These are phyloP conservation scores for Nesidiocoris tenuis DNA, from an alignment of 2,888 invertebrate genomes.

Conservation along the genomic window DNA sequence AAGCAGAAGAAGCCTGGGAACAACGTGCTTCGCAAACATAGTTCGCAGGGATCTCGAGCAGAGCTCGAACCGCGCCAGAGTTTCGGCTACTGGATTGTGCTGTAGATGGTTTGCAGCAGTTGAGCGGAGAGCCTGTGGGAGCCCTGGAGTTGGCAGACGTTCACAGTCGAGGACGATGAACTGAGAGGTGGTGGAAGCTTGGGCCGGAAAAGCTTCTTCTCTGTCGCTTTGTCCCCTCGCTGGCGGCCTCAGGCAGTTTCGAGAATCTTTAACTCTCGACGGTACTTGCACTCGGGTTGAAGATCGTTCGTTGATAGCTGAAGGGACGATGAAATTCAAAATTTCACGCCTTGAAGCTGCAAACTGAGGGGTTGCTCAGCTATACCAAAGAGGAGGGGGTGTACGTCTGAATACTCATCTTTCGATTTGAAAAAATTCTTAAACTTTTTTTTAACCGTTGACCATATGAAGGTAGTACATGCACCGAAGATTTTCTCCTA, in stretches of 20 bases:
- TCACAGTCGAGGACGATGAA: not conserved
- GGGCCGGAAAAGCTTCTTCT: not conserved
- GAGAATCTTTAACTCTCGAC: not conserved
- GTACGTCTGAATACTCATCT: too few relatives aligned
- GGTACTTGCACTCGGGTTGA: not conserved
- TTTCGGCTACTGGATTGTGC: not conserved
- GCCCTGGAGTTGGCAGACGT: not conserved
- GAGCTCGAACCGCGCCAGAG: not conserved
- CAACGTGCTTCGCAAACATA: conserved; percentile 39
- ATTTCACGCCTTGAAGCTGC: too few relatives aligned
- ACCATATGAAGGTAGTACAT: too few relatives aligned
- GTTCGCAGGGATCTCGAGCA: not conserved
- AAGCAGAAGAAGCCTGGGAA: conserved; percentile 31
- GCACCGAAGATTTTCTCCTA: too few relatives aligned
- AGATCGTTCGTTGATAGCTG: not conserved
- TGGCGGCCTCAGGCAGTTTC: not conserved
- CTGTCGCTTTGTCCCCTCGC: not conserved
- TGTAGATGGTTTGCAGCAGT: not conserved
- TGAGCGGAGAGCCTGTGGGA: not conserved
- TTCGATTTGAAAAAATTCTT: not conserved
- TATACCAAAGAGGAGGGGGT: too few relatives aligned
- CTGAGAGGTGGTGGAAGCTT: not conserved
- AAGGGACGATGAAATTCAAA: too few relatives aligned
- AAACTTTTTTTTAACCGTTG: too few relatives aligned
- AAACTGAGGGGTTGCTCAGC: too few relatives aligned